A percentile compares a stretch with the other conserved stretches of the same genome.
Conservation (phyloP, 2,888 invertebrate genomes). For the Agrochola macilenta region DNA sequence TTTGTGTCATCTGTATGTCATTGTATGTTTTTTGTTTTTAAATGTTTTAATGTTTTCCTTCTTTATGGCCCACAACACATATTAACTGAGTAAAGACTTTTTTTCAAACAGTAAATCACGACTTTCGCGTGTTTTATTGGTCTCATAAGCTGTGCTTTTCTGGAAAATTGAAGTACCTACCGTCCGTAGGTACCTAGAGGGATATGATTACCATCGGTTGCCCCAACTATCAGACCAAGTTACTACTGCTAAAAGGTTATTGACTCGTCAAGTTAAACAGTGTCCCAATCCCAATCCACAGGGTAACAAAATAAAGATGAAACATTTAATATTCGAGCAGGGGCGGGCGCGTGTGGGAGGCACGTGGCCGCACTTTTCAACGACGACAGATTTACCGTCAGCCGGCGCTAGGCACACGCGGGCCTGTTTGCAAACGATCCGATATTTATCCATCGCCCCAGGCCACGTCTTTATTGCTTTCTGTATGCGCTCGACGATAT, state of each 20-base stretch:
- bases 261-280: constrained; percentile 60
- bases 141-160: background rate
- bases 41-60: constrained; percentile 17
- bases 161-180: background rate
- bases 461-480: constrained; percentile 77
- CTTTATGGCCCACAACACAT: background rate
- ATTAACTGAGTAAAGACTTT: constrained; percentile 17
- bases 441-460: constrained; percentile 72
- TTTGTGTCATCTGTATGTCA: constrained; percentile 21
- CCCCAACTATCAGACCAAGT: constrained; percentile 2
- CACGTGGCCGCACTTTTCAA: constrained; percentile 60
- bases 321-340: constrained; percentile 62
- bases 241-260: constrained; percentile 31
- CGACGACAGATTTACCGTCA: constrained; percentile 63
- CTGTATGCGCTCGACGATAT: constrained; percentile 47
- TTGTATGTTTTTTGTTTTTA: constrained; percentile 24
- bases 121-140: background rate
- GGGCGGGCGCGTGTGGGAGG: constrained; percentile 49
- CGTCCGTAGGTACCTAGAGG: too few relatives aligned
- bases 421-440: constrained; percentile 58
- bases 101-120: background rate
- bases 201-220: background rate
- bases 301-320: constrained; percentile 59
- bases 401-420: constrained; percentile 40
- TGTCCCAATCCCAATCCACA: constrained; percentile 54